phyloP scores from a whole-genome alignment of 2,113 vertebrate species.

The Alethe diademata region DNA sequence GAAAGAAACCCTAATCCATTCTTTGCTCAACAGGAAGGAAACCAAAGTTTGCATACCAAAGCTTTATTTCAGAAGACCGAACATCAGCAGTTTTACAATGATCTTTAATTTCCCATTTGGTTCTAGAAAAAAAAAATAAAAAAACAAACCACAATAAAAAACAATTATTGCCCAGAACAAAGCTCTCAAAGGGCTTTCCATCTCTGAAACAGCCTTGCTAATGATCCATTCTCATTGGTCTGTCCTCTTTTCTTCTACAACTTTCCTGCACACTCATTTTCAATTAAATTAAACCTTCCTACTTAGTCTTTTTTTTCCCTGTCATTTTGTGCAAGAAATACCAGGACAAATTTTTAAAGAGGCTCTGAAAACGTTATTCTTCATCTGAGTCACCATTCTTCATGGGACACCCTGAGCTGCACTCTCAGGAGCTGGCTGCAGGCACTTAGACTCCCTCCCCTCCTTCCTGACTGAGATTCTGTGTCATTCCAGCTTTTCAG shows the following conservation, averaged over 20 bases:
- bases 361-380: not conserved
- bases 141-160: not conserved
- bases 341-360: not conserved
- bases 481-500: not conserved
- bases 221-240: not conserved
- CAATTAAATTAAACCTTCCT: not conserved
- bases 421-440: not conserved
- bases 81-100: not conserved
- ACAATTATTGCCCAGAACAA: not conserved
- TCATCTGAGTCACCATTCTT: not conserved
- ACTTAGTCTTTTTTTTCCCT: not conserved
- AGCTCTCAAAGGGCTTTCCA: not conserved
- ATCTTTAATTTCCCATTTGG: not conserved
- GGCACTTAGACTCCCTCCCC: accelerated
- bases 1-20: not conserved
- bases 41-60: not conserved
- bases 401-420: accelerated
- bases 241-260: not conserved
- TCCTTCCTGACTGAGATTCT: not conserved
- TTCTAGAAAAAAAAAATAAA: not conserved
- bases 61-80: not conserved
- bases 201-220: not conserved
- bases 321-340: not conserved
- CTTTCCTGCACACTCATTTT: not conserved
- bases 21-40: not conserved